Base-by-base conservation (phyloP, 2,113 vertebrate species). In the Geococcyx californianus region DNA sequence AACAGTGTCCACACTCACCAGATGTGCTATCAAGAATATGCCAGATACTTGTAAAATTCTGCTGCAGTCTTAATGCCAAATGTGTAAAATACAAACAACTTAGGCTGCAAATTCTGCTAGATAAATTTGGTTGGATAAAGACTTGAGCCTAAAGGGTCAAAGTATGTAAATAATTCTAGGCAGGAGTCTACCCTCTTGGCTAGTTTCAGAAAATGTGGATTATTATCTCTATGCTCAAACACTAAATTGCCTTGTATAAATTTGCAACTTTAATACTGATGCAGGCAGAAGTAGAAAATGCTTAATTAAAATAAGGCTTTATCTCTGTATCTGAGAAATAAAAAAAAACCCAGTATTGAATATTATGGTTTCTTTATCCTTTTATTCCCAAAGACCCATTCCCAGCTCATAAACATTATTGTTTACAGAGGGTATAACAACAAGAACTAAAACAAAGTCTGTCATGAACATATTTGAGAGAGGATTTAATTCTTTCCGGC, bases 301-400 rank as follows among this genome's bases (percentile, higher is more conserved):
- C 40, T 95, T 90, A 90, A 85, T 93, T 96, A 94, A 97, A 94
- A 91, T 84, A 92, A 92, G 45, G n/a, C 21, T 64, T 80, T 82
- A 74, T 85, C 66, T 81, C 47, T 55, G 21, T 80, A 82, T 55
- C 16, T 81, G 47, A 92, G 63, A 85, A 91, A 75, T 33, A 36
- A 64, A 51, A 75, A 40, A 45, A 13, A 6, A 6, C 33, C 26
- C 34, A 75, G 40, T 72, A 62, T 66, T 80, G 38, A 59, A 88
- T 78, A 79, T 56, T 93, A 47, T 34, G 90, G 24, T 40, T 90
- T 87, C 54, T 69, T 96, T 95, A 90, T 70, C 25, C 62, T 87
- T 66, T 94, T 78, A 78, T 95, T 96, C 84, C 76, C 74, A 60
- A 78, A 63, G 72, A 44, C 64, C 52, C n/a, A 11, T 69, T 94